Conservation (phyloP, 2,888 invertebrate species). For the Pandemis corylana region DNA sequence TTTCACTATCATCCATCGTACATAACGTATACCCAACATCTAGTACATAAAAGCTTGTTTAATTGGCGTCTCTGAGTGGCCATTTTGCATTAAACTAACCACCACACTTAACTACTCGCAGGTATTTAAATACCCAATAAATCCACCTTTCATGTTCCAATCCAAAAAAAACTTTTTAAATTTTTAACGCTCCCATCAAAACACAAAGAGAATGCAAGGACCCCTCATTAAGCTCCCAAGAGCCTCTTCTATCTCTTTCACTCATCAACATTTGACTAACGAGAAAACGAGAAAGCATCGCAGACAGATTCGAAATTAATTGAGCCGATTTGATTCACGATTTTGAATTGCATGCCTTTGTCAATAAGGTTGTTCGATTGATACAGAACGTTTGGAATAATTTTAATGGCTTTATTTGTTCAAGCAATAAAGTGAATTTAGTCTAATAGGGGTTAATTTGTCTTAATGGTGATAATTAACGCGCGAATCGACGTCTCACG, state of each 20-base stretch:
- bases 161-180: not conserved
- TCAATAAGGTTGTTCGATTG: slow-evolving; percentile 10
- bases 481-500: not conserved
- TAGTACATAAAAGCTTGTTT: too few relatives aligned
- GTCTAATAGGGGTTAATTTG: slow-evolving; percentile 11
- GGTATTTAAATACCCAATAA: slow-evolving; percentile 7
- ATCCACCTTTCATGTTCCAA: slow-evolving; percentile 15
- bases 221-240: slow-evolving; percentile 39
- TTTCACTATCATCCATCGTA: too few relatives aligned
- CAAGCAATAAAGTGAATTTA: slow-evolving; percentile 26
- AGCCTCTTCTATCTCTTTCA: slow-evolving; percentile 32
- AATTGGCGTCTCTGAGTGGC: too few relatives aligned
- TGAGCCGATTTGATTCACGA: slow-evolving; percentile 34
- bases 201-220: slow-evolving; percentile 31
- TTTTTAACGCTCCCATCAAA: slow-evolving; percentile 17
- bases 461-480: not conserved
- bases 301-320: slow-evolving; percentile 45
- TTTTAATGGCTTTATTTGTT: slow-evolving; percentile 36
- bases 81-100: too few relatives aligned
- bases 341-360: slow-evolving; percentile 21
- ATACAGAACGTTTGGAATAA: slow-evolving; percentile 17
- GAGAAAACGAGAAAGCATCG: slow-evolving; percentile 32
- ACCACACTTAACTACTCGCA: too few relatives aligned
- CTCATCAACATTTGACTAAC: slow-evolving; percentile 18
- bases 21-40: too few relatives aligned